A percentile compares a stretch with the other conserved stretches of the same genome.
Conservation (phyloP, 2,797 vertebrate species). For the Oreonectes daqikongensis region DNA sequence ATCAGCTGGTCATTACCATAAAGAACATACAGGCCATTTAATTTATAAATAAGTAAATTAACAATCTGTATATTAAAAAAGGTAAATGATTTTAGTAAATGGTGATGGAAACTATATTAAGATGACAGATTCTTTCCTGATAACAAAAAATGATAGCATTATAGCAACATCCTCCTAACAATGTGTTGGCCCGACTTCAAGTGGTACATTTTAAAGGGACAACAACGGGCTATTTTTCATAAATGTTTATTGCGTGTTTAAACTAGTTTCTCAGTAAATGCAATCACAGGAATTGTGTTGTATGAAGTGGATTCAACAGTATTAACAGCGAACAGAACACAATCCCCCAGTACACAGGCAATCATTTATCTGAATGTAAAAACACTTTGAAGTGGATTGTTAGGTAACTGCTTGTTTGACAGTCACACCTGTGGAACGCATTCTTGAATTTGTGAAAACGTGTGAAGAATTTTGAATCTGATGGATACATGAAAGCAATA, state of each 20-base stretch:
- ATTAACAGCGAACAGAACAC: neutral
- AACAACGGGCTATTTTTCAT: neutral
- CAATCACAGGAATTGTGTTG: neutral
- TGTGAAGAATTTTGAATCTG: neutral
- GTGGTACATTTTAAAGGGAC: no score
- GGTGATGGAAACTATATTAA: neutral
- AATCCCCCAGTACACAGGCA: neutral
- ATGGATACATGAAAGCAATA: neutral
- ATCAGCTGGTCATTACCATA: no score
- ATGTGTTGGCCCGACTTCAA: no score
- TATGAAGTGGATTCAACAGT: neutral
- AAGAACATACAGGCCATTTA: no score
- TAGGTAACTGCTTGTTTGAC: constrained; percentile 38
- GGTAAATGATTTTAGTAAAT: neutral
- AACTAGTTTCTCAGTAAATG: neutral
- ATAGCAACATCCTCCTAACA: no score
- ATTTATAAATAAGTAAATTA: neutral
- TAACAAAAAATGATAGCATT: no score
- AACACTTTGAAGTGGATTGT: neutral
- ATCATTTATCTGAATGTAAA: neutral
- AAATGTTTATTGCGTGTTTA: neutral
- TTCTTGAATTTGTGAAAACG: neutral
- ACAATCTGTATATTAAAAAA: neutral
- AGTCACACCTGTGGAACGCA: neutral
- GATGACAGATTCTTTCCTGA: neutral